Base-by-base conservation (phyloP, 2,113 vertebrate genomes). In the Tetrao urogallus region DNA sequence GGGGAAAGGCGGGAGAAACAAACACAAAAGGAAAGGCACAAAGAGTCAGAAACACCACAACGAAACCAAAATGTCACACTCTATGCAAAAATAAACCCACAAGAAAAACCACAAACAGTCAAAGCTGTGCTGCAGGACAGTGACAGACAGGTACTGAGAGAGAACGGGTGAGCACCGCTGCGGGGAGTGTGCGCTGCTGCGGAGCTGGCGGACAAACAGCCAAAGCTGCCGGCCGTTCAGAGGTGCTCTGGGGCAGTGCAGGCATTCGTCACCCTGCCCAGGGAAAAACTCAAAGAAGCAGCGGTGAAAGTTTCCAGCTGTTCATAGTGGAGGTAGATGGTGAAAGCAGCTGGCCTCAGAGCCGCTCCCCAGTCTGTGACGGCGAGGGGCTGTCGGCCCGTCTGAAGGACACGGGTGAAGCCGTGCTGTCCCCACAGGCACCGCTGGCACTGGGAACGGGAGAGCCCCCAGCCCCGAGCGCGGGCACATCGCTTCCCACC, bases 21-120 rank as follows among this genome's bases (percentile, higher is more conserved):
- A 98, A 98, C 98, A 98, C 98, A 98, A 98, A 98, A 98, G 98
- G 98, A 98, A 98, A 98, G 98, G 98, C 98, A 98, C 98, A 98
- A 97, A 98, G 98, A 98, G 98, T 98, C 98, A 98, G 98, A 98
- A 98, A 98, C 98, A 96, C 97, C 96, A 98, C 97, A 97, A 97
- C 96, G 80, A 90, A 95, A 97, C 91, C 96, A 98, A 98, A 98
- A 98, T 92, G 91, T 97, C 97, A 97, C 97, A 97, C 95, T 97
- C 85, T 98, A 97, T 97, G 97, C 96, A 96, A 97, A 58, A 97
- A 97, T 92, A 96, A 97, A 97, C 94, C 95, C 96, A 98, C 85
- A 48, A 64, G 66, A 19, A 43, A 56, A 65, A 91, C 92, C 92
- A 94, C 75, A 72, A 79, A 97, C 94, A 95, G 86, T 97, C 89